Evolutionary conservation across 2,888 invertebrate species (phyloP).

Genomic region (Malthinus seriepunctatus): DNA sequence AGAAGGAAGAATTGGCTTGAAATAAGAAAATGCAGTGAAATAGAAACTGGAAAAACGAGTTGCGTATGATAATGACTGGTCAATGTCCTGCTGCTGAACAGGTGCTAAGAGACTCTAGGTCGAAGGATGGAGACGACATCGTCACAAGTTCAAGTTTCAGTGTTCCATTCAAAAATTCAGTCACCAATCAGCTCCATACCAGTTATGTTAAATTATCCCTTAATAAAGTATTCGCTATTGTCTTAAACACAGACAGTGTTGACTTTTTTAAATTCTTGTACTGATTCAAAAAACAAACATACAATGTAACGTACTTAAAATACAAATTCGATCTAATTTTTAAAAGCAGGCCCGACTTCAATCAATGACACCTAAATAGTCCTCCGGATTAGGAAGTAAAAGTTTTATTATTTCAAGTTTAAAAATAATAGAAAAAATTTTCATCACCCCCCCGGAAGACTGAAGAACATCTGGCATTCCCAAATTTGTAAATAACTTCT

Average conservation of each 20-base stretch:
- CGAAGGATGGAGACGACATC: slow-evolving; percentile 32
- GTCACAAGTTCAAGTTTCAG: slow-evolving; percentile 23
- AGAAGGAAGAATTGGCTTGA: slow-evolving; percentile 19
- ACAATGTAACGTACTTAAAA: no score
- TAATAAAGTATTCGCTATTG: slow-evolving; percentile 18
- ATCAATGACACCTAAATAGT: no score
- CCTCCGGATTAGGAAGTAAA: no score
- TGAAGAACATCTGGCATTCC: no score
- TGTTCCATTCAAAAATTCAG: slow-evolving; percentile 33
- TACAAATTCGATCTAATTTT: no score
- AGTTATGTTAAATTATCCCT: slow-evolving; percentile 33
- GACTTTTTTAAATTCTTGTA: slow-evolving; percentile 8
- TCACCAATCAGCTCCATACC: slow-evolving; percentile 29
- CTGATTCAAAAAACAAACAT: not conserved
- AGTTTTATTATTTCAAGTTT: no score
- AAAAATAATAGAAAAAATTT: no score
- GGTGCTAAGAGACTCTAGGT: slow-evolving; percentile 51
- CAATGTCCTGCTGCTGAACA: slow-evolving; percentile 51
- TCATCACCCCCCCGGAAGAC: no score
- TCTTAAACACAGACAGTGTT: slow-evolving; percentile 3
- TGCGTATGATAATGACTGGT: slow-evolving; percentile 53
- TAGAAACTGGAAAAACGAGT: slow-evolving; percentile 55
- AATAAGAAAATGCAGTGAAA: slow-evolving; percentile 42
- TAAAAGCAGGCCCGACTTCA: no score
- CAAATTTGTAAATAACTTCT: no score